These are phyloP conservation scores for Drosophila pegasa DNA, from an alignment of 2,888 invertebrate species.

Conservation along the genomic window DNA sequence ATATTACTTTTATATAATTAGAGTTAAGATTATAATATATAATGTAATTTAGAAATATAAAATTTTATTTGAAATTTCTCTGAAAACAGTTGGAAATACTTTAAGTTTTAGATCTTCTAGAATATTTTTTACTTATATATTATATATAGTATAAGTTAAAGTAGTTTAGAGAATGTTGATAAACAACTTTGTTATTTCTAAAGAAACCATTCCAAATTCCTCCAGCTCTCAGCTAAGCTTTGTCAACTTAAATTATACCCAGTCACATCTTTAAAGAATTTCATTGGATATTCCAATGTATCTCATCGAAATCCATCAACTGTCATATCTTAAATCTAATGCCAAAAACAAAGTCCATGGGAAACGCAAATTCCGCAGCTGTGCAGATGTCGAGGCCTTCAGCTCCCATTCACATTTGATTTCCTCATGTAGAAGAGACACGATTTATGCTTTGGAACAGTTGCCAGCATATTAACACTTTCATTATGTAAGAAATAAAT, in stretches of 20 bases:
- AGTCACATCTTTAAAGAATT: not conserved
- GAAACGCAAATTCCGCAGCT: not conserved
- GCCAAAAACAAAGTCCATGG: too few species aligned
- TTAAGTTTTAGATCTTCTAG: too few species aligned
- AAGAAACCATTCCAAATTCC: too few species aligned
- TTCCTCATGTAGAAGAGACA: constrained; percentile 25
- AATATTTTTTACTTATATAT: too few species aligned
- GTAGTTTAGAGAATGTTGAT: too few species aligned
- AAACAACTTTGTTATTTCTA: too few species aligned
- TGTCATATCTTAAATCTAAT: not conserved
- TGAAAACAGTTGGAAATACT: too few species aligned
- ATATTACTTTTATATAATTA: not conserved
- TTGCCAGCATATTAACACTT: constrained; percentile 28
- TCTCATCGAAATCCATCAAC: not conserved
- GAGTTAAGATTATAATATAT: too few species aligned
- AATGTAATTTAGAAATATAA: too few species aligned
- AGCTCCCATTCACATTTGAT: not conserved
- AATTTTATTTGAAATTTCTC: too few species aligned
- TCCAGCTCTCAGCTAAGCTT: too few species aligned
- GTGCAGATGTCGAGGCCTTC: not conserved
- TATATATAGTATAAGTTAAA: too few species aligned
- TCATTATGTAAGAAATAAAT: constrained; percentile 38
- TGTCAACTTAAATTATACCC: not conserved
- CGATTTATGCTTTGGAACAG: constrained; percentile 12
- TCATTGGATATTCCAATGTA: not conserved